phyloP scores from a whole-genome alignment of 53 echinoderm and acorn worm species.

The Zoroaster sp. region DNA sequence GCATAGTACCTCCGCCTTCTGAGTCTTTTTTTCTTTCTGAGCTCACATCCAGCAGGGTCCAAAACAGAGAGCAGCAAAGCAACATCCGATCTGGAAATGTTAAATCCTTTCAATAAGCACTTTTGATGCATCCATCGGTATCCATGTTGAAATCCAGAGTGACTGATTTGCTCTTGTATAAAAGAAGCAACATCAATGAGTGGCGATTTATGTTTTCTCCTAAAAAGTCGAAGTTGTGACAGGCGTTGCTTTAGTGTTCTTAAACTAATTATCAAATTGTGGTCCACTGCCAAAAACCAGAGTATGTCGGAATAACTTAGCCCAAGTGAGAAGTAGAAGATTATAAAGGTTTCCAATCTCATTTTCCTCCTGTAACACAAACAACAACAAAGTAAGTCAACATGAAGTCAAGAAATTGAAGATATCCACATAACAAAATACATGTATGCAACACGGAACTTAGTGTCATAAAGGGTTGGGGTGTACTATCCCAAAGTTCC shows the following conservation, averaged over 20 bases:
- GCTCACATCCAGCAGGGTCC: conserved; percentile 13
- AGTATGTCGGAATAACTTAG: no score
- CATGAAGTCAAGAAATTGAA: no score
- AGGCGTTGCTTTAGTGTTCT: neutral
- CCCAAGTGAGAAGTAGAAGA: no score
- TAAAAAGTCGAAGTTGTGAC: neutral
- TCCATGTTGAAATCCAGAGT: conserved; percentile 11
- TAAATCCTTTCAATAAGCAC: conserved; percentile 21
- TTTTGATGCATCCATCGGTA: conserved; percentile 48
- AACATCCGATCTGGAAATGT: neutral
- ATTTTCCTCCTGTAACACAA: no score
- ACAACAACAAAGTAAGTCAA: no score
- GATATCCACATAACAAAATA: no score
- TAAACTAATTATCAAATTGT: no score
- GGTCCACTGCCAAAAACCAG: no score
- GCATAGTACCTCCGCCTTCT: neutral
- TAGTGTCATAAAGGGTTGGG: no score
- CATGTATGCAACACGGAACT: no score
- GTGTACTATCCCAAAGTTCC: no score
- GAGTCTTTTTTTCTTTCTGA: neutral
- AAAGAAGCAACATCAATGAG: neutral
- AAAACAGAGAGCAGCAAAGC: neutral
- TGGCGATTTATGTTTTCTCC: neutral
- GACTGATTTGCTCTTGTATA: neutral
- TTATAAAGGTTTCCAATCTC: no score